phyloP scores from a whole-genome alignment of 2,797 vertebrate genomes.

The Brachymystax lenok region DNA sequence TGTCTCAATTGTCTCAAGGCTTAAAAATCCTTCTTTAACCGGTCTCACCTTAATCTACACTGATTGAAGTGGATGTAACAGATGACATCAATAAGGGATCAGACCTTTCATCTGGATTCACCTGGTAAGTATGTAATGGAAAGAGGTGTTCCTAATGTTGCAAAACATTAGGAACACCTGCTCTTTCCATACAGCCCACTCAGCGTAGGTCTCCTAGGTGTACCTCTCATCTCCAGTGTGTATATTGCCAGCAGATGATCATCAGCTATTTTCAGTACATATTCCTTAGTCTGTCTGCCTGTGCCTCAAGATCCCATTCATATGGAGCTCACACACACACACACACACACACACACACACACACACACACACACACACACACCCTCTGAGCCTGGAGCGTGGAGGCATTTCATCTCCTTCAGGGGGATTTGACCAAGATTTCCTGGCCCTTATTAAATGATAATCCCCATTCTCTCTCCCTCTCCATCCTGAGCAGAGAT shows the following conservation, averaged over 20 bases:
- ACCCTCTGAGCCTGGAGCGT: conserved; percentile 64
- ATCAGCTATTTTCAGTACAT: background rate
- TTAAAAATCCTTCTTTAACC: too few relatives aligned
- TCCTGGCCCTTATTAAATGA: conserved; percentile 82
- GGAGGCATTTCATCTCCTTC: conserved; percentile 72
- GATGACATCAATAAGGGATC: too few relatives aligned
- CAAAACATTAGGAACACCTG: too few relatives aligned
- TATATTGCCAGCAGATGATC: background rate
- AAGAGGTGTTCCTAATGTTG: too few relatives aligned
- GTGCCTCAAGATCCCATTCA: conserved; percentile 58
- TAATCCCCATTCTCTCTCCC: conserved; percentile 72
- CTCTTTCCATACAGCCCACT: too few relatives aligned
- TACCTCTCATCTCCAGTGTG: background rate
- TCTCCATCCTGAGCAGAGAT: conserved; percentile 14
- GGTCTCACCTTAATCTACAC: too few relatives aligned
- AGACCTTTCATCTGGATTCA: too few relatives aligned
- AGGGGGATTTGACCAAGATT: conserved; percentile 78
- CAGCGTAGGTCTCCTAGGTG: too few relatives aligned
- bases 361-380: conserved; percentile 54
- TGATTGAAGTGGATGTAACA: too few relatives aligned
- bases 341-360: conserved; percentile 51
- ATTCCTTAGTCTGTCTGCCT: conserved; percentile 17
- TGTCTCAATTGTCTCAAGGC: too few relatives aligned
- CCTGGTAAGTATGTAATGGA: too few relatives aligned
- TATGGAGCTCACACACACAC: background rate